Conservation (phyloP, 2,797 vertebrate species). For the Mus minutoides region DNA sequence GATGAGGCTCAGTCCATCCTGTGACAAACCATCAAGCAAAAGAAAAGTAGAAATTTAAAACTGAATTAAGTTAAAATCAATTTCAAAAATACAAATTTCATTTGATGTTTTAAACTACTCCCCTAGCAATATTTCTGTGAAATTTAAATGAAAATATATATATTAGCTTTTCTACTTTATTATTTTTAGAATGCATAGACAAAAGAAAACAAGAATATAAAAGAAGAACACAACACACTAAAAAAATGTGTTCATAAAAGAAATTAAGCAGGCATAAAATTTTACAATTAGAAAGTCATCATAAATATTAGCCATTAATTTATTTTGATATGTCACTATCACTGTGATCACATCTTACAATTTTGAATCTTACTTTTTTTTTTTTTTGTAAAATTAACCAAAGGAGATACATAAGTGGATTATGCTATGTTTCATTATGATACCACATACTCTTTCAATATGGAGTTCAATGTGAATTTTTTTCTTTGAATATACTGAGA, state of each 20-base stretch:
- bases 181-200: neutral
- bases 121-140: neutral
- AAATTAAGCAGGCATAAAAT: conserved; percentile 1
- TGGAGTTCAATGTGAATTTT: neutral
- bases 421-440: conserved; percentile 26
- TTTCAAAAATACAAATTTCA: neutral
- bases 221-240: neutral
- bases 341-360: neutral
- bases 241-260: conserved; percentile 14
- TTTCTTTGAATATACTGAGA: neutral
- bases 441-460: neutral
- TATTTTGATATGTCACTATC: conserved; percentile 11
- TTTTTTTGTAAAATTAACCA: conserved; percentile 11
- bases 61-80: neutral
- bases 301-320: conserved; percentile 29
- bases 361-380: conserved; percentile 43
- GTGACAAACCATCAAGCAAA: neutral
- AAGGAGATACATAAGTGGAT: neutral
- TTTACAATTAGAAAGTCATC: conserved; percentile 17
- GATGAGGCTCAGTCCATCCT: neutral
- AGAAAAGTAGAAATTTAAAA: neutral
- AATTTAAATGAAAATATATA: conserved; percentile 17
- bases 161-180: conserved; percentile 40
- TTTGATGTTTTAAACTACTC: conserved; percentile 39
- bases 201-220: neutral